These are phyloP conservation scores for Coracias cyanogaster DNA, from an alignment of 2,797 vertebrate species.

Conservation along the genomic window DNA sequence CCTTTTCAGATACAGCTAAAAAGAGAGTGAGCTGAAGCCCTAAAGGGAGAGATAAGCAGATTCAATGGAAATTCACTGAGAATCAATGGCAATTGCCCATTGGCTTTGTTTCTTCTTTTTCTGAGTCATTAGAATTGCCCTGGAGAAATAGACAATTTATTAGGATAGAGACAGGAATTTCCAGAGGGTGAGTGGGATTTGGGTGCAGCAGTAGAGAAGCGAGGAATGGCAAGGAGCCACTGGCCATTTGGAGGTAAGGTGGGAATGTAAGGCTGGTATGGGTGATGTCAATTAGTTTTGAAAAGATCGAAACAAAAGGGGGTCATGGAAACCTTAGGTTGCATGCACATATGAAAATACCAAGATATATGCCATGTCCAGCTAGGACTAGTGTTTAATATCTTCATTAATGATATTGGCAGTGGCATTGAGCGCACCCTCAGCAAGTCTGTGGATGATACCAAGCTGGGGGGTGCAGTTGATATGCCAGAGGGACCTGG, in stretches of 20 bases:
- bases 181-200: background rate
- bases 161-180: background rate
- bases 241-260: background rate
- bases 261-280: background rate
- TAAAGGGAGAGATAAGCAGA: background rate
- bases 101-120: background rate
- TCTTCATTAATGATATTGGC: too few species aligned
- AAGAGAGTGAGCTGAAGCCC: background rate
- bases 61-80: background rate
- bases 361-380: background rate
- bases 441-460: too few species aligned
- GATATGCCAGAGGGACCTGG: too few species aligned
- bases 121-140: background rate
- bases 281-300: background rate
- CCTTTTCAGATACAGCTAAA: background rate
- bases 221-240: background rate
- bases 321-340: background rate
- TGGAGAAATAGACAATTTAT: background rate
- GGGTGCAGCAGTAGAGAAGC: background rate
- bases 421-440: too few species aligned
- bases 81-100: background rate
- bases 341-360: background rate
- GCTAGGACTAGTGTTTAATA: too few species aligned
- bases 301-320: background rate
- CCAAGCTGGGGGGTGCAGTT: too few species aligned